Evolutionary conservation across 92 coral and sea anemone species (phyloP), one percentile per base, ranked within the genome.

Genomic region (Palythoa grandis): DNA sequence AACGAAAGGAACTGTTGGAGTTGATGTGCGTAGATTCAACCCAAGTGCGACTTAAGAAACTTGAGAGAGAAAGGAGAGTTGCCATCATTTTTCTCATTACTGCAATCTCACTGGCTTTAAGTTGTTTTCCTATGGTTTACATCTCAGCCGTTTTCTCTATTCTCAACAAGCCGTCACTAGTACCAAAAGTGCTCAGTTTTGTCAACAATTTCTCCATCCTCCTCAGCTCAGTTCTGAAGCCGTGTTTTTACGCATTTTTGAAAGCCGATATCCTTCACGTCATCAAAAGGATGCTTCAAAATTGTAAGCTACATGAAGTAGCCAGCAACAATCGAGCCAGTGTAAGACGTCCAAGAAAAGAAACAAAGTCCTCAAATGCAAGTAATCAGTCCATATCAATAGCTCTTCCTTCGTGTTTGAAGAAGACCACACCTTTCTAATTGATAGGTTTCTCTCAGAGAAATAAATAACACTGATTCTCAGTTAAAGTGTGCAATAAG

Each of bases 81-180:
- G 65, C 79, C 1, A 60, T 52, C 2, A 53, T 75, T 53, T 75
- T 75, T 19, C 14, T 38, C n/a, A 50, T 75, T n/a, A 75, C 79
- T 1, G 79, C 79, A 2, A 17, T 75, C 13, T 75, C 63, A 17
- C 25, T 75, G 79, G 79, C 79, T 11, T 24, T 52, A n/a, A 75
- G 79, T 52, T 75, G 79, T 65, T 75, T 75, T n/a, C 79, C 79
- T 11, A 65, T 50, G 39, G 79, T 75, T 11, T 75, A 75, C 16
- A 75, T 75, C 65, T 75, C 79, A 52, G 79, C 79, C n/a, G 65
- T 13, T 20, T 4, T 15, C 40, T 24, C 7, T 37, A 52, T 75
- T 10, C 48, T 75, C 79, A 75, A 75, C 79, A 75, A 53, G n/a
- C 65, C 79, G 7, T 75, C 65, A 7, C 79, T 75, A 37, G 65